phyloP scores from a whole-genome alignment of 2,888 invertebrate species.

The Drosophila kambysellisi region DNA sequence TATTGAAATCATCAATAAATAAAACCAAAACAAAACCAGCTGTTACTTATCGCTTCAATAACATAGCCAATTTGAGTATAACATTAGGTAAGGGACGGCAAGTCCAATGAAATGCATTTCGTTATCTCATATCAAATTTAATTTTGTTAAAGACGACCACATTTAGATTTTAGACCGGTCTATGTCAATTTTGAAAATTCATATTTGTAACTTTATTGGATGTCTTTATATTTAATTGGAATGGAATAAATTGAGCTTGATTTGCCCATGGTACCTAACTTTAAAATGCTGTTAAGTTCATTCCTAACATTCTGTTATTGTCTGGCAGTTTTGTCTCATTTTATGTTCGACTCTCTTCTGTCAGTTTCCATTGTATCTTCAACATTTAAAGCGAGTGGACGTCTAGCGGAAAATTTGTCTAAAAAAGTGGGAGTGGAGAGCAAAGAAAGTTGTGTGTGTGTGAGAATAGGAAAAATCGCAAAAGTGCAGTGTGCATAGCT shows the following conservation, averaged over 20 bases:
- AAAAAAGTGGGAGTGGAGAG: conserved; percentile 54
- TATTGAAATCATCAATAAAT: conserved; percentile 2
- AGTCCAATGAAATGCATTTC: not conserved
- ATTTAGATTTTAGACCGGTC: not conserved
- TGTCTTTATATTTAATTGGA: not conserved
- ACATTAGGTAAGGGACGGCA: not conserved
- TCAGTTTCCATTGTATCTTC: conserved; percentile 36
- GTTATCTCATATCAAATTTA: not conserved
- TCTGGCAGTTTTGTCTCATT: conserved; percentile 16
- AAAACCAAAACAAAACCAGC: conserved; percentile 52
- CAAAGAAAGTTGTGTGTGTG: conserved; percentile 53
- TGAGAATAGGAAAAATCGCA: conserved; percentile 50
- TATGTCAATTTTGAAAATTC: not conserved
- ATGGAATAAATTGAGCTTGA: not conserved
- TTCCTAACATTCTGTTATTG: conserved; percentile 22
- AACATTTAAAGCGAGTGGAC: conserved; percentile 34
- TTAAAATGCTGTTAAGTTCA: not conserved
- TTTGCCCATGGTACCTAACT: conserved; percentile 5
- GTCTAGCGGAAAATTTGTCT: conserved; percentile 20
- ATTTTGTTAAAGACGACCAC: not conserved
- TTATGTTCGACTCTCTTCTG: conserved; percentile 2
- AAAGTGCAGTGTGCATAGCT: conserved; percentile 56
- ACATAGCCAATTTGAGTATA: conserved; percentile 44
- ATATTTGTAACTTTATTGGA: not conserved
- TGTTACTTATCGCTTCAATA: conserved; percentile 26